Conservation (phyloP, 2,888 invertebrate genomes). For the Heliconius erato region DNA sequence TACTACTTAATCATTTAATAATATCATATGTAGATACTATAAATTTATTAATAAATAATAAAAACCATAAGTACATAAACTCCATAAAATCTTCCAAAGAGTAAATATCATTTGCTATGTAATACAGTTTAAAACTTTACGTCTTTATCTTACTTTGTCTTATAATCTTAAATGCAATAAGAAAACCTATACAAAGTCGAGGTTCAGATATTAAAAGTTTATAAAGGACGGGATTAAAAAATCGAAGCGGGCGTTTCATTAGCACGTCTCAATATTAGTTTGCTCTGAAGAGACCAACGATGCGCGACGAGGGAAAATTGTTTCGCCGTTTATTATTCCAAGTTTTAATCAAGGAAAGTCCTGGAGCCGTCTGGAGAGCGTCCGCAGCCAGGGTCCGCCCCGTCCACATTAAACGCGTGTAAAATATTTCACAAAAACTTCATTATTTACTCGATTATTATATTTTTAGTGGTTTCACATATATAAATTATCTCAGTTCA, state of each 20-base stretch:
- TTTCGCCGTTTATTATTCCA: conserved; percentile 82
- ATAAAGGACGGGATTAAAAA: conserved; percentile 55
- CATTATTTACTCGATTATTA: conserved; percentile 32
- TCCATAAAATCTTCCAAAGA: not conserved
- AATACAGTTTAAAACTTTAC: conserved; percentile 7
- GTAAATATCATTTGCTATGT: not conserved
- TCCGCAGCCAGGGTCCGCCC: conserved; percentile 65
- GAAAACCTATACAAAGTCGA: conserved; percentile 45
- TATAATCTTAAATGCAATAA: conserved; percentile 36
- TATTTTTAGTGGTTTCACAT: conserved; percentile 28
- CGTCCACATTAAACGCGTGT: conserved; percentile 71
- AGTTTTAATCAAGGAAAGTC: conserved; percentile 82
- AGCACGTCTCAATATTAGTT: conserved; percentile 75
- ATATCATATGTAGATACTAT: not conserved
- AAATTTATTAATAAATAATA: not conserved
- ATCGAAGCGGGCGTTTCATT: conserved; percentile 61
- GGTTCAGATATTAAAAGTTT: conserved; percentile 46
- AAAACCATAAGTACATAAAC: not conserved
- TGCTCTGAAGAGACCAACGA: conserved; percentile 63
- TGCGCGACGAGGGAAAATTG: conserved; percentile 73
- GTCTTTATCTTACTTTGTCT: conserved; percentile 15
- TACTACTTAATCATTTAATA: not conserved
- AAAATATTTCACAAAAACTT: conserved; percentile 60
- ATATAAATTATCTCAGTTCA: not conserved
- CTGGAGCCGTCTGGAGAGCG: conserved; percentile 69